Base-by-base conservation (phyloP, 2,113 vertebrate genomes). In the Campylomormyrus numenius region DNA sequence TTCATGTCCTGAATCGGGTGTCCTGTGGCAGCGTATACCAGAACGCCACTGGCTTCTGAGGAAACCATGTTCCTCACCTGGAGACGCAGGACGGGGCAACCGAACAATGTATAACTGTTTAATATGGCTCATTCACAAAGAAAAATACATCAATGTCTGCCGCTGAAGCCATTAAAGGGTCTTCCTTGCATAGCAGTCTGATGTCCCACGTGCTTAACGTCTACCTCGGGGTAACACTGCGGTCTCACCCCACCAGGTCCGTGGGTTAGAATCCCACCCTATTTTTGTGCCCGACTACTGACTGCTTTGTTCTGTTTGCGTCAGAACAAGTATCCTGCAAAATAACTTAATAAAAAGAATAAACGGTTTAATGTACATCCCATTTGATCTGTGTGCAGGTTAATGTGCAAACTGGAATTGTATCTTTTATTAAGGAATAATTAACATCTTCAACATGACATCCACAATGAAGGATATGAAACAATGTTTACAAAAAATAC, bases 1-100 rank as follows among this genome's bases (percentile, higher is more conserved):
- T 96, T 96, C 96, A 97, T 96, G 50, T 96, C 95, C 95, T 94
- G 94, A 88, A 96, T 92, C 0, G 95, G 91, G 84, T 93, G 92
- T 17, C 96, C 96, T 0, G 91, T 92, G 1, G 91, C 89, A 19
- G 95, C 92, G 13, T 95, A 94, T 91, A 97, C 94, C 0, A 97
- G 93, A 85, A 97, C 95, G 0, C 95, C 96, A 0, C 92, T 90
- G 27, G 96, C 95, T 9, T 93, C 95, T 88, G 95, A 95, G 27
- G 91, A 91, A n/a, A 92, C 94, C 96, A 97, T 96, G 90, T 46
- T 93, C 91, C 93, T 93, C 56, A 97, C 92, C 96, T 97, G 89
- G 1, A 62, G 48, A 42, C 0, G 31, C 15, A 35, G 80, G 74
- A 21, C 35, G 0, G 88, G 62, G n/a, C 62, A 1, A 27, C n/a